These are phyloP conservation scores for Bacillus rossius DNA, from an alignment of 1,140 invertebrate species.

Conservation along the genomic window DNA sequence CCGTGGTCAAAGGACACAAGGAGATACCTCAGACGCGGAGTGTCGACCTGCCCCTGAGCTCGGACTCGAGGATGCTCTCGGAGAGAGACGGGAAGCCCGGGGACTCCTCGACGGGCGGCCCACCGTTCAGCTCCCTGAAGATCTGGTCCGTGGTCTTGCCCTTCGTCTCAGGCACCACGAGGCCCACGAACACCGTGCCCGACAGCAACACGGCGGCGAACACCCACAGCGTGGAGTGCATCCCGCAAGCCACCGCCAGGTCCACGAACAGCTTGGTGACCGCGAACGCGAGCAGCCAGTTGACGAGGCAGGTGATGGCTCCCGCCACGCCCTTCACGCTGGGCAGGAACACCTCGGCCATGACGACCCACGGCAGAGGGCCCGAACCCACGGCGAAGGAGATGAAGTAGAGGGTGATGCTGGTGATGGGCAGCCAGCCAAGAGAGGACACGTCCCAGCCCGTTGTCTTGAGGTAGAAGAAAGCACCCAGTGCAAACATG, in stretches of 20 bases:
- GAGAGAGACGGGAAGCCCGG: too few species aligned
- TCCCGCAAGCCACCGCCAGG: slow-evolving; percentile 40
- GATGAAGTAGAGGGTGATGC: slow-evolving; percentile 42
- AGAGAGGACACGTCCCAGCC: slow-evolving; percentile 28
- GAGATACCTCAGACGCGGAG: too few species aligned
- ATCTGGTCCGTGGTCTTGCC: slow-evolving; percentile 51
- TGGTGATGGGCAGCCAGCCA: slow-evolving; percentile 45
- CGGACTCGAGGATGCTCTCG: too few species aligned
- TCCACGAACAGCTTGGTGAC: slow-evolving; percentile 49
- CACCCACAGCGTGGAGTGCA: slow-evolving; percentile 47
- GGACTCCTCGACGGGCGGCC: too few species aligned
- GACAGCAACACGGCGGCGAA: slow-evolving; percentile 48
- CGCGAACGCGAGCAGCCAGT: slow-evolving; percentile 50
- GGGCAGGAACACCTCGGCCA: slow-evolving; percentile 41
- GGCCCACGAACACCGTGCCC: slow-evolving; percentile 46
- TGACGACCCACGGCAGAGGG: slow-evolving; percentile 45
- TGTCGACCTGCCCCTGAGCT: too few species aligned
- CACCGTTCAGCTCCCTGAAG: slow-evolving; percentile 30
- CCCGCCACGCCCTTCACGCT: slow-evolving; percentile 46
- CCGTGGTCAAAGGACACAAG: too few species aligned
- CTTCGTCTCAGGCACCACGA: slow-evolving; percentile 55
- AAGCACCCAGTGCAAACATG: slow-evolving; percentile 62
- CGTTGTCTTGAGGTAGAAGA: slow-evolving; percentile 59
- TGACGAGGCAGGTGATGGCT: slow-evolving; percentile 43
- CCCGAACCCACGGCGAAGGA: slow-evolving; percentile 45